A percentile compares a stretch with the other conserved stretches of the same genome.
Conservation (phyloP, 1,140 invertebrate species). For the Diachasmimorpha longicaudata region DNA sequence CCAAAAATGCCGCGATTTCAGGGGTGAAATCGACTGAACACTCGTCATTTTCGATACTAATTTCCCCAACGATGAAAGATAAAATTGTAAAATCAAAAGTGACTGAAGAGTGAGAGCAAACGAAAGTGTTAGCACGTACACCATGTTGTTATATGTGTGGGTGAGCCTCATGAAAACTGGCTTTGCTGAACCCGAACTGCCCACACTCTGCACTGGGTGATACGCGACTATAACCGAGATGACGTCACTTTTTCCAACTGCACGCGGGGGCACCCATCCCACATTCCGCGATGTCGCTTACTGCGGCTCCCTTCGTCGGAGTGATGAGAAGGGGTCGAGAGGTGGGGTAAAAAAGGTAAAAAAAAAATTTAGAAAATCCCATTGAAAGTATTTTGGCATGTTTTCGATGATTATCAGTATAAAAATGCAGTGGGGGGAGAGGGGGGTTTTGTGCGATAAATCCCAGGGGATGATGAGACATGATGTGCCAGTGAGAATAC, state of each 20-base stretch:
- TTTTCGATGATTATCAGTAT: conserved; percentile 47
- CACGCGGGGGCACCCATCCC: conserved; percentile 22
- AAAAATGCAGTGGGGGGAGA: conserved; percentile 46
- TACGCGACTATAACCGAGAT: conserved; percentile 24
- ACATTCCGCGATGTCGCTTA: conserved; percentile 26
- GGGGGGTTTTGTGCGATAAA: conserved; percentile 48
- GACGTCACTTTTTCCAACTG: conserved; percentile 27
- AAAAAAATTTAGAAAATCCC: background rate
- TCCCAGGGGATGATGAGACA: conserved; percentile 35
- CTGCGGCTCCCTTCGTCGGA: background rate
- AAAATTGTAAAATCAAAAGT: background rate
- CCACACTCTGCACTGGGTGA: conserved; percentile 16
- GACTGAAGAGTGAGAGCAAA: background rate
- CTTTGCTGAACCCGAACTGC: conserved; percentile 18
- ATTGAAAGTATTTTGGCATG: background rate
- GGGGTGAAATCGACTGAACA: too few relatives aligned
- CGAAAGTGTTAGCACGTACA: background rate
- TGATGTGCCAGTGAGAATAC: conserved; percentile 42
- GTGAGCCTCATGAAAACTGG: conserved; percentile 21
- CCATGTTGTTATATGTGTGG: background rate
- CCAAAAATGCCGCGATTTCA: too few relatives aligned
- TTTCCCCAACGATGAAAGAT: background rate
- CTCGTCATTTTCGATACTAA: too few relatives aligned
- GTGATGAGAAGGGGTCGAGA: background rate
- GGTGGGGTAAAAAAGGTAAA: background rate